Evolutionary conservation across 2,888 invertebrate species (phyloP).

Genomic region (Hanleya hanleyi): DNA sequence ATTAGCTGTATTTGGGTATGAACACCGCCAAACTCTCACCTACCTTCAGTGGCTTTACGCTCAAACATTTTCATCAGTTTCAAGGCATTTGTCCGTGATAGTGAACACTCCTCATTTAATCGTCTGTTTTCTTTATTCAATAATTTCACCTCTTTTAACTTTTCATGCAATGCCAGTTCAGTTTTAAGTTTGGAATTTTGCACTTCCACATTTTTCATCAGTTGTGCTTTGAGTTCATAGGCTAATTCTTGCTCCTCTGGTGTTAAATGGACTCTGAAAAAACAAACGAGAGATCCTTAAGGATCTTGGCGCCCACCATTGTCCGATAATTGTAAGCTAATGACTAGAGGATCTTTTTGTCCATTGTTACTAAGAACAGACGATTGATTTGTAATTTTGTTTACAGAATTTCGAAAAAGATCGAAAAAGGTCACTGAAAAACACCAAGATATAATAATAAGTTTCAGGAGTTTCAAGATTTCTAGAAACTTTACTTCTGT

Average conservation of each 20-base stretch:
- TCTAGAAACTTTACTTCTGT: no score
- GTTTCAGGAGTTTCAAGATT: no score
- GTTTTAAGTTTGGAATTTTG: slow-evolving; percentile 58
- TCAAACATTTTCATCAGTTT: slow-evolving; percentile 60
- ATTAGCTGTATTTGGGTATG: no score
- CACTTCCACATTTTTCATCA: slow-evolving; percentile 58
- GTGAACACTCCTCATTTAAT: slow-evolving; percentile 48
- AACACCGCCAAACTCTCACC: no score
- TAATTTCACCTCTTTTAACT: slow-evolving; percentile 51
- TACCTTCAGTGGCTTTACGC: slow-evolving; percentile 61
- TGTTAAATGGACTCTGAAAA: slow-evolving; percentile 38
- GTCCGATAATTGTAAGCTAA: no score
- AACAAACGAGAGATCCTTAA: neutral
- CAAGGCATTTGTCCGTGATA: slow-evolving; percentile 52
- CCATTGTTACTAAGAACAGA: no score
- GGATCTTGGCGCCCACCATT: no score
- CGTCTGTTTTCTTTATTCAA: slow-evolving; percentile 47
- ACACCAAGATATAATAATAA: no score
- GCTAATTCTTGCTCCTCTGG: slow-evolving; percentile 63
- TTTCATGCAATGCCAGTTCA: slow-evolving; percentile 58
- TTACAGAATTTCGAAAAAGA: no score
- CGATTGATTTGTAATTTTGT: no score
- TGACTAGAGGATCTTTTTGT: no score
- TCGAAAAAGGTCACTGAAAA: no score
- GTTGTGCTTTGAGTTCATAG: slow-evolving; percentile 58